Evolutionary conservation across 2,888 invertebrate species (phyloP).

Genomic region (Andrena dorsata): DNA sequence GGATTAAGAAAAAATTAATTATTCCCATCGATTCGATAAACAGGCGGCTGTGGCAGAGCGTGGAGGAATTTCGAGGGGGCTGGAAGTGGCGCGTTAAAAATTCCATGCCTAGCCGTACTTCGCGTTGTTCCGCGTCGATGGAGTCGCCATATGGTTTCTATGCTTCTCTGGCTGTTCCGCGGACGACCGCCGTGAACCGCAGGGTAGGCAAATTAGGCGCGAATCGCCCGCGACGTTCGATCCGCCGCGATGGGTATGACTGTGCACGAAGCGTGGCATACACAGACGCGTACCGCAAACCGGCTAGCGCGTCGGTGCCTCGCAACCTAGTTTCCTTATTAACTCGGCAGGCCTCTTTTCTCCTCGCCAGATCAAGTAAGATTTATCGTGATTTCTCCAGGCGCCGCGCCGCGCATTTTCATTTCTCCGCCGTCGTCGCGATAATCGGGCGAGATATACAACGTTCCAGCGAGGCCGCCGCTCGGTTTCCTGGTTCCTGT

Average conservation of each 20-base stretch:
- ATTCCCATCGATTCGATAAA: too few species aligned
- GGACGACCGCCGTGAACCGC: conserved; percentile 6
- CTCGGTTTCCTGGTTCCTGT: conserved; percentile 46
- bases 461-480: conserved; percentile 7
- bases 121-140: neutral
- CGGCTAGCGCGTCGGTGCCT: conserved; percentile 65
- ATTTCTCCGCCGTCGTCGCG: conserved; percentile 33
- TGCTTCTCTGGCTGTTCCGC: neutral
- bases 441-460: conserved; percentile 47
- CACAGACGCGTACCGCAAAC: conserved; percentile 66
- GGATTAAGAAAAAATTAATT: too few species aligned
- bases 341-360: conserved; percentile 64
- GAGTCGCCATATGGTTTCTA: neutral
- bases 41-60: too few species aligned
- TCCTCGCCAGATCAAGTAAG: conserved; percentile 55
- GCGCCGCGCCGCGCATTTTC: conserved; percentile 40
- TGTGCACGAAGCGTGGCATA: conserved; percentile 36
- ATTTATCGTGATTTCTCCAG: conserved; percentile 66
- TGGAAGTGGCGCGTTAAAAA: too few species aligned
- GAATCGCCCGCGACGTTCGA: conserved; percentile 19
- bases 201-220: conserved; percentile 5
- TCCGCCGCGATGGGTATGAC: conserved; percentile 38
- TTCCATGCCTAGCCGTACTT: too few species aligned
- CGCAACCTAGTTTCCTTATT: conserved; percentile 77
- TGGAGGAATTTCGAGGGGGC: too few species aligned